A percentile compares a stretch with the other conserved stretches of the same genome.
Conservation (phyloP, 2,888 invertebrate species). For the Argynnis bischoffii region DNA sequence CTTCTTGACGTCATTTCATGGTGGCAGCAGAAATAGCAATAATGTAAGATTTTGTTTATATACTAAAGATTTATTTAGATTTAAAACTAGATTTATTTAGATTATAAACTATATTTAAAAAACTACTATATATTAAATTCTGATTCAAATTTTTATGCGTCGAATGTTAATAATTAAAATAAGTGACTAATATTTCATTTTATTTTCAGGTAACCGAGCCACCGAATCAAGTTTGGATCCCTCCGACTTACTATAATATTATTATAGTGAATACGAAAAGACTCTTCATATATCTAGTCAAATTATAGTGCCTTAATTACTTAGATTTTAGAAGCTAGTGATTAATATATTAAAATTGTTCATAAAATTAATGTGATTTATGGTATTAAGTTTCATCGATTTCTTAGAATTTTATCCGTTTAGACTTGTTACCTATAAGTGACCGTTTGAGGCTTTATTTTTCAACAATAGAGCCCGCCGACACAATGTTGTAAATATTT, state of each 20-base stretch:
- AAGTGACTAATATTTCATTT: conserved; percentile 50
- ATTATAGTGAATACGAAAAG: conserved; percentile 70
- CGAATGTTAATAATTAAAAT: conserved; percentile 31
- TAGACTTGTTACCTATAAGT: conserved; percentile 46
- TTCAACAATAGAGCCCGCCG: conserved; percentile 49
- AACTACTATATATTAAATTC: not conserved
- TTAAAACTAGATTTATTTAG: too few relatives aligned
- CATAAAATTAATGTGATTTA: conserved; percentile 39
- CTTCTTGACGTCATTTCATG: conserved; percentile 92
- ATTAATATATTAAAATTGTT: conserved; percentile 45
- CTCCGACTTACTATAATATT: conserved; percentile 69
- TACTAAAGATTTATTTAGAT: not conserved
- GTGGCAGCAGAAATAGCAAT: conserved; percentile 88
- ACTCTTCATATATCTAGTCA: conserved; percentile 79
- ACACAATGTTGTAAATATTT: conserved; percentile 58
- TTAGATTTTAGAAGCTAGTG: conserved; percentile 26
- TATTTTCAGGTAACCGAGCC: conserved; percentile 61
- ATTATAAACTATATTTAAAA: too few relatives aligned
- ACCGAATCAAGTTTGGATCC: conserved; percentile 61
- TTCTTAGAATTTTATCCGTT: conserved; percentile 51
- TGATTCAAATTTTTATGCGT: not conserved
- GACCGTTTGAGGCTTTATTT: conserved; percentile 36
- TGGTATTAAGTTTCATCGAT: conserved; percentile 27
- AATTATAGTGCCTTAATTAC: conserved; percentile 72
- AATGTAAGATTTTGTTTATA: conserved; percentile 54